These are phyloP conservation scores for Leptatherina wallacei DNA, from an alignment of 2,797 vertebrate genomes.

Conservation along the genomic window DNA sequence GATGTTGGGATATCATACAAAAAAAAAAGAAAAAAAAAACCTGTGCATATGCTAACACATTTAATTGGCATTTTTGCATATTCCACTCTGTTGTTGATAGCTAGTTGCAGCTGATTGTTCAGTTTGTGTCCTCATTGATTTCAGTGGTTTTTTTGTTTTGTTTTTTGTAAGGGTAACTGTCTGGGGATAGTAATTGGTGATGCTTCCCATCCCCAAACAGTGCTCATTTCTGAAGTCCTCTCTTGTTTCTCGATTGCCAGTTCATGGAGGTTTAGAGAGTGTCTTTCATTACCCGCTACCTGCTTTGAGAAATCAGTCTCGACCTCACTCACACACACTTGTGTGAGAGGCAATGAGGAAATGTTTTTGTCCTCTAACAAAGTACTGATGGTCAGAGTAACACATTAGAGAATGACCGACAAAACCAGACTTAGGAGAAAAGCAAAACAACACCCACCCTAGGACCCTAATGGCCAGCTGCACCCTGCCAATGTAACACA, in stretches of 20 bases:
- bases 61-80: conserved; percentile 90
- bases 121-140: conserved; percentile 85
- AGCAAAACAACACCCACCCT: conserved; percentile 72
- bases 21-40: conserved; percentile 78
- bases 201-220: conserved; percentile 79
- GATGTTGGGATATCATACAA: conserved; percentile 86
- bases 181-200: conserved; percentile 83
- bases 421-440: conserved; percentile 56
- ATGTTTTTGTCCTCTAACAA: conserved; percentile 82
- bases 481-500: conserved; percentile 73
- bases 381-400: conserved; percentile 77
- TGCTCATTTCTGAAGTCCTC: conserved; percentile 82
- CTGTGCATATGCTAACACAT: conserved; percentile 82
- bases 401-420: conserved; percentile 71
- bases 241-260: conserved; percentile 83
- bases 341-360: conserved; percentile 74
- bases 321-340: conserved; percentile 80
- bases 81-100: conserved; percentile 86
- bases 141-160: conserved; percentile 48
- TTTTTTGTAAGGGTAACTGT: conserved; percentile 70
- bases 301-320: conserved; percentile 85
- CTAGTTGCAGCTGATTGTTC: conserved; percentile 85
- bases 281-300: conserved; percentile 84
- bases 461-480: conserved; percentile 77
- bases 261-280: conserved; percentile 78